Conservation (phyloP, 2,797 vertebrate genomes). For the Oryzias sinensis region DNA sequence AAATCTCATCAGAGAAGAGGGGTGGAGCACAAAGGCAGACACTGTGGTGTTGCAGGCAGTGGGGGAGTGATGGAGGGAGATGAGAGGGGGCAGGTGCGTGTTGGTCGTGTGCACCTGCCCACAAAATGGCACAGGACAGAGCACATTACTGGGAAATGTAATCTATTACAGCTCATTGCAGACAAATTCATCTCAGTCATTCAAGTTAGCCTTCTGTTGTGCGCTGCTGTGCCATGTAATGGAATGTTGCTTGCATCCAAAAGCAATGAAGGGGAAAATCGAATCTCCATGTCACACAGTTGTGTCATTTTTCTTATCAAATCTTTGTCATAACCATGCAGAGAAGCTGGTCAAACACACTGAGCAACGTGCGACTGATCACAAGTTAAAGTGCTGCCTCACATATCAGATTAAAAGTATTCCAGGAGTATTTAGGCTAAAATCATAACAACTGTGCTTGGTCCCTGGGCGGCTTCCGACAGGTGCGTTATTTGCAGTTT, state of each 20-base stretch:
- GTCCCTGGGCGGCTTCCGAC: neutral
- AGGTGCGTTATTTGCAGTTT: conserved; percentile 8
- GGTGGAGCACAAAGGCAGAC: conserved; percentile 28
- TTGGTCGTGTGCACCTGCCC: conserved; percentile 41
- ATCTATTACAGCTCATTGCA: conserved; percentile 73
- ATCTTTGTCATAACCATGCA: conserved; percentile 20
- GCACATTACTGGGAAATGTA: conserved; percentile 66
- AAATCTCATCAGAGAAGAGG: conserved; percentile 46
- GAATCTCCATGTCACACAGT: conserved; percentile 53
- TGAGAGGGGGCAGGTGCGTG: conserved; percentile 35
- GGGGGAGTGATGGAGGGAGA: conserved; percentile 31
- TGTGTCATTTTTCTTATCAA: conserved; percentile 49
- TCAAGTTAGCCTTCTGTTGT: conserved; percentile 53
- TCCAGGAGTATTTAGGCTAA: no score
- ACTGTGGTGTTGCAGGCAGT: conserved; percentile 23
- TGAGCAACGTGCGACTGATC: conserved; percentile 6
- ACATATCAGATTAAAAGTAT: neutral
- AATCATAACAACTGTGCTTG: no score
- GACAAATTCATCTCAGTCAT: conserved; percentile 71
- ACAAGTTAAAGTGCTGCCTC: conserved; percentile 1
- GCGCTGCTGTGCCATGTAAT: conserved; percentile 58
- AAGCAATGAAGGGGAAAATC: conserved; percentile 63
- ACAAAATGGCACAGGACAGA: conserved; percentile 54
- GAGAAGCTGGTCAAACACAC: conserved; percentile 18
- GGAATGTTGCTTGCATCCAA: conserved; percentile 55